A percentile compares a stretch with the other conserved stretches of the same genome.
phyloP scores from a whole-genome alignment of 2,797 vertebrate species.

The Phalloptychus januarius region DNA sequence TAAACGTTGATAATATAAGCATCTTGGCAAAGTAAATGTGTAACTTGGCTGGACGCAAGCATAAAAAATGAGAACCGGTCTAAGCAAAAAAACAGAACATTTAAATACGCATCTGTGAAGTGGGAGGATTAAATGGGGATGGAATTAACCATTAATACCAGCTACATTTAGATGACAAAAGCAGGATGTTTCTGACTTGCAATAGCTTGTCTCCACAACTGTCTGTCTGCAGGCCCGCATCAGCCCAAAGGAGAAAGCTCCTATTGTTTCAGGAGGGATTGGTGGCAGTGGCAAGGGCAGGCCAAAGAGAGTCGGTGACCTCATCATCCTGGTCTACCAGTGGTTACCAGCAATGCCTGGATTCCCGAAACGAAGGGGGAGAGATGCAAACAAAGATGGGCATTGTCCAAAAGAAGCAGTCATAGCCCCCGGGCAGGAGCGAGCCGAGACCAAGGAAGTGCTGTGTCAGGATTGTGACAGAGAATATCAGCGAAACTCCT shows the following conservation, averaged over 20 bases:
- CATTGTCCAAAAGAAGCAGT: constrained; percentile 78
- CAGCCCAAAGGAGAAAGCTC: constrained; percentile 63
- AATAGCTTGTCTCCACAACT: constrained; percentile 47
- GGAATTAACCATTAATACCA: constrained; percentile 31
- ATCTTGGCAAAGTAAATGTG: constrained; percentile 28
- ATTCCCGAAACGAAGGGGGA: constrained; percentile 79
- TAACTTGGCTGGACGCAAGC: constrained; percentile 11
- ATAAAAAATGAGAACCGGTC: constrained; percentile 18
- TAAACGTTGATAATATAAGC: constrained; percentile 48
- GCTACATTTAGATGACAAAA: constrained; percentile 40
- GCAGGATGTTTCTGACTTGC: constrained; percentile 52
- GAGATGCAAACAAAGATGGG: constrained; percentile 78
- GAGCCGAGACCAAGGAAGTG: constrained; percentile 69
- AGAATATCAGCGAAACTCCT: constrained; percentile 68
- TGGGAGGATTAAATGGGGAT: constrained; percentile 11
- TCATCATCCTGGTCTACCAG: constrained; percentile 73
- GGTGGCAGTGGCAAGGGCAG: constrained; percentile 43
- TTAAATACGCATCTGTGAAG: constrained; percentile 20
- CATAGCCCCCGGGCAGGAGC: constrained; percentile 52
- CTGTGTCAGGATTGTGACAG: constrained; percentile 78
- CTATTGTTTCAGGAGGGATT: constrained; percentile 65
- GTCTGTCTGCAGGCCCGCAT: constrained; percentile 40
- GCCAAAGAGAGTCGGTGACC: constrained; percentile 76
- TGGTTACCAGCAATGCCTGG: constrained; percentile 80
- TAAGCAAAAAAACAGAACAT: constrained; percentile 15